Conservation (phyloP, 2,888 invertebrate genomes). For the Agrilus cyanescens region DNA sequence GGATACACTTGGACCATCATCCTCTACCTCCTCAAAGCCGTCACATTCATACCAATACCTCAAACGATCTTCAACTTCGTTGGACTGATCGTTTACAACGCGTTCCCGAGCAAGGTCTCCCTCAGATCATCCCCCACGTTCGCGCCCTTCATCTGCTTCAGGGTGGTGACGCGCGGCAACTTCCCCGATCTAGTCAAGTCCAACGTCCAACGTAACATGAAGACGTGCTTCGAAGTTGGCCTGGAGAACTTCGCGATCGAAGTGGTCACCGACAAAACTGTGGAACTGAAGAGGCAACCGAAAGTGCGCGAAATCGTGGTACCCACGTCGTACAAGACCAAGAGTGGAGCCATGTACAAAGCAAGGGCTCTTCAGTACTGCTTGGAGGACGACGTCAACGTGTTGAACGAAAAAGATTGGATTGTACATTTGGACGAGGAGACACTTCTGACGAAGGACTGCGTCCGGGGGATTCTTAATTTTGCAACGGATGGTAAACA, state of each 20-base stretch:
- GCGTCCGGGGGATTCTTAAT: constrained; percentile 80
- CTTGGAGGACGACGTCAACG: constrained; percentile 79
- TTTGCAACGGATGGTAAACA: constrained; percentile 91
- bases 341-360: constrained; percentile 87
- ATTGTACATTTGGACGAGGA: constrained; percentile 95
- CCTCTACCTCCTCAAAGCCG: constrained; percentile 64
- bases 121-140: constrained; percentile 77
- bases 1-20: constrained; percentile 61
- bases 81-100: constrained; percentile 81
- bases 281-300: constrained; percentile 62
- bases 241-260: constrained; percentile 93
- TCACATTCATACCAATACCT: constrained; percentile 78
- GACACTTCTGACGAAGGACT: constrained; percentile 85
- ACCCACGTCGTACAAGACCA: constrained; percentile 74
- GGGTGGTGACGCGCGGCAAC: constrained; percentile 89
- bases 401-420: constrained; percentile 81
- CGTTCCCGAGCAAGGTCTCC: constrained; percentile 84
- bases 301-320: constrained; percentile 82
- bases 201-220: constrained; percentile 79
- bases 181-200: constrained; percentile 81
- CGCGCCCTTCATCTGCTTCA: constrained; percentile 88
- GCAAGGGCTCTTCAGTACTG: constrained; percentile 92
- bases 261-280: constrained; percentile 85
- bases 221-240: constrained; percentile 77
- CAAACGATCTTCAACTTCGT: constrained; percentile 82